phyloP scores from a whole-genome alignment of 64 coral and sea anemone genomes.

The Stichodactyla helianthus region DNA sequence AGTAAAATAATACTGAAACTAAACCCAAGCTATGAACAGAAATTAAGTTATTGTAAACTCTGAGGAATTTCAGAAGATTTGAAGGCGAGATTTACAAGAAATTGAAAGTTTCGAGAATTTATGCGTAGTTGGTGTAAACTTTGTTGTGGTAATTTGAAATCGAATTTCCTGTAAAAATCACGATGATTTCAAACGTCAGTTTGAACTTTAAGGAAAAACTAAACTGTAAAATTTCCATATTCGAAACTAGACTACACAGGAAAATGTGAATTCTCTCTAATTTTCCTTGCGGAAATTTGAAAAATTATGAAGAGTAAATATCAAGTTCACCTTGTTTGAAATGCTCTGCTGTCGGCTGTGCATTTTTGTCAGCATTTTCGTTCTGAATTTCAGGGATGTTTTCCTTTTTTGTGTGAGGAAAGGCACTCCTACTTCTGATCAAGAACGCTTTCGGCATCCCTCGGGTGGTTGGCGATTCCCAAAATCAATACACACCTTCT shows the following conservation, averaged over 20 bases:
- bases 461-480: constrained; percentile 43
- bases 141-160: background rate
- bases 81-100: background rate
- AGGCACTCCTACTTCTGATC: constrained; percentile 30
- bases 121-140: constrained; percentile 12
- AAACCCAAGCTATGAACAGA: background rate
- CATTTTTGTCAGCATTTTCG: background rate
- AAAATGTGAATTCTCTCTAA: background rate
- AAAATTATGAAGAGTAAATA: constrained; percentile 19
- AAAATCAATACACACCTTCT: constrained; percentile 19
- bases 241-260: background rate
- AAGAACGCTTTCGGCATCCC: constrained; percentile 59
- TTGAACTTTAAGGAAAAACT: background rate
- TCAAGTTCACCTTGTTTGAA: constrained; percentile 21
- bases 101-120: background rate
- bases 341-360: constrained; percentile 12
- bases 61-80: background rate
- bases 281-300: background rate
- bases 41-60: background rate
- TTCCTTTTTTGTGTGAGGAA: constrained; percentile 19
- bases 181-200: background rate
- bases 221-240: background rate
- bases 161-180: background rate
- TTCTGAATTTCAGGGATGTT: background rate
- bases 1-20: background rate